These are phyloP conservation scores for Prietella phreatophila DNA, from an alignment of 2,113 vertebrate species.

Conservation along the genomic window DNA sequence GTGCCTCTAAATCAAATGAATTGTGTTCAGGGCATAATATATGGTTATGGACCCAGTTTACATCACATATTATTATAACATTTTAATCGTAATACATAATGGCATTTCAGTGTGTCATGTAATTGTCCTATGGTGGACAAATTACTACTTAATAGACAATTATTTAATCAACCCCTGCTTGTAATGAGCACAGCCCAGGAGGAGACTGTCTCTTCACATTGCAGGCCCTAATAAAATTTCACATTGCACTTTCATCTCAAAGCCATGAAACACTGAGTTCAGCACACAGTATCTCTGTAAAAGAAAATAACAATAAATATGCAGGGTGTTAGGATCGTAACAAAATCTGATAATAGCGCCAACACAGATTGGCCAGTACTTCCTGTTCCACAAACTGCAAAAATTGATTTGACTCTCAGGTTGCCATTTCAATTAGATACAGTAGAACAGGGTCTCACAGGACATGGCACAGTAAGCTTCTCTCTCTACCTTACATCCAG, in stretches of 20 bases:
- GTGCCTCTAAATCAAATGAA: not conserved
- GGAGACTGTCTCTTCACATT: conserved; percentile 7
- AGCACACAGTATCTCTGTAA: conserved; percentile 56
- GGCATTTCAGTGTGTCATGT: not conserved
- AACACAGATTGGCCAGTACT: conserved; percentile 64
- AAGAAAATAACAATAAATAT: conserved; percentile 70
- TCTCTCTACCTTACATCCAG: conserved; percentile 34
- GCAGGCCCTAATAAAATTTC: conserved; percentile 23
- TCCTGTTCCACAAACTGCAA: conserved; percentile 59
- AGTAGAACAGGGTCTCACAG: conserved; percentile 45
- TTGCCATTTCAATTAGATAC: conserved; percentile 71
- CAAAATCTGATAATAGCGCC: conserved; percentile 72
- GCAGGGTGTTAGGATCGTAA: conserved; percentile 72
- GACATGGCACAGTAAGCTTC: conserved; percentile 34
- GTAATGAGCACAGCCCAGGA: conserved; percentile 5
- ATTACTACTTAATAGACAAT: not conserved
- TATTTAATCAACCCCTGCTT: not conserved
- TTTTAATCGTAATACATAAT: not conserved
- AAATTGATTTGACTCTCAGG: conserved; percentile 68
- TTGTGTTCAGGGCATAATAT: not conserved
- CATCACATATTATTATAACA: not conserved
- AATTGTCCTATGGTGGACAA: conserved; percentile 1
- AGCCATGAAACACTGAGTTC: conserved; percentile 56
- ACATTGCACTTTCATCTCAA: conserved; percentile 22
- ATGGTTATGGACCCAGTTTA: not conserved